Evolutionary conservation across 1,140 invertebrate genomes (phyloP), one percentile per base, ranked within the genome.

Genomic region (Atopsyche davidsoni): DNA sequence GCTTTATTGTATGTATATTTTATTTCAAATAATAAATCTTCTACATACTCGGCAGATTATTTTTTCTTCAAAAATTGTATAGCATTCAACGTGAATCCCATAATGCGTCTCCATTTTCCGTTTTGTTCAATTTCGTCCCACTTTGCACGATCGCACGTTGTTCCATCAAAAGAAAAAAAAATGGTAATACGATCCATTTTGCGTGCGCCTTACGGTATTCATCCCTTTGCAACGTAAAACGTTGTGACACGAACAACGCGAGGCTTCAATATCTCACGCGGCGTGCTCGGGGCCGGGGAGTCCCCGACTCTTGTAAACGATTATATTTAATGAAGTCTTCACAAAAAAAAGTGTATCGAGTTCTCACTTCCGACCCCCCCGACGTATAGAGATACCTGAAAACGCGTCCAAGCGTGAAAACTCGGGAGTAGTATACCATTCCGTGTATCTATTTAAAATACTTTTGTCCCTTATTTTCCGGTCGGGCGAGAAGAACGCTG

Each of bases 311-410:
- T 16, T 17, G 17, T 50, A 50, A 41, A 19, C 47, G 47, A 42
- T 50, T 50, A 50, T 42, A 42, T 50, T 50, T 50, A 50, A 50
- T 50, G 47, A 50, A 50, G 28, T 24, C 47, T 32, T 19, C 39
- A 42, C 18, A 50, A 41, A 9, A 16, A 32, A 16, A 48, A 34
- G 16, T 11, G 32, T 34, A 18, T 46, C 21, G 44, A 46, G 44
- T 35, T 17, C 24, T 46, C 24, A n/a, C 9, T 45, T 18, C 14
- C n/a, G 46, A 21, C 10, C 18, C n/a, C 24, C 28, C 31, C 11
- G 16, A 31, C 16, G 21, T 35, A 34, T 32, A 22, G 21, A 48
- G 46, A 50, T 50, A 50, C 47, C 39, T 50, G 47, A 50, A 13
- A 34, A 34, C 22, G 24, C 28, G 21, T 3, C 25, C 47, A 50